phyloP scores from a whole-genome alignment of 2,113 vertebrate genomes.

The Passer domesticus region DNA sequence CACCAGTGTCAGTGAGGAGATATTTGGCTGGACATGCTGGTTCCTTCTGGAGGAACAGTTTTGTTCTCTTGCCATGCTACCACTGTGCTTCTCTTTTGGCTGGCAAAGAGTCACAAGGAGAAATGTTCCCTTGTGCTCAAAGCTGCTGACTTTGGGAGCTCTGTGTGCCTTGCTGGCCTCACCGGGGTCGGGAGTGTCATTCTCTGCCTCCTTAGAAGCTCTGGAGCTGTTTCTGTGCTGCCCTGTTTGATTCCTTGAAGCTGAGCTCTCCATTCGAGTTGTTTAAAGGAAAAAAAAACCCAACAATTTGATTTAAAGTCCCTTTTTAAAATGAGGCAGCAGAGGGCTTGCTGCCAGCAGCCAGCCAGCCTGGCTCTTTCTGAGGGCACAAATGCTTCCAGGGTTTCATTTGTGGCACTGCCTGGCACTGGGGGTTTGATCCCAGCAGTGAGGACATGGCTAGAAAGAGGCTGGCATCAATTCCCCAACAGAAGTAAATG shows the following conservation, averaged over 20 bases:
- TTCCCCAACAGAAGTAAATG: neutral
- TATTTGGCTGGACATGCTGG: neutral
- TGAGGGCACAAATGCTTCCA: neutral
- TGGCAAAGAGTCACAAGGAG: neutral
- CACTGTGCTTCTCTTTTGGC: neutral
- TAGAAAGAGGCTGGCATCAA: neutral
- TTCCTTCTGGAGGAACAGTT: neutral
- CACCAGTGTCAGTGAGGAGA: neutral
- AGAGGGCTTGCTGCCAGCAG: neutral
- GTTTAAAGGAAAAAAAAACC: neutral
- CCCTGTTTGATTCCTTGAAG: constrained; percentile 1
- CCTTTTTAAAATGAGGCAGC: neutral
- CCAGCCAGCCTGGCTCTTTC: neutral
- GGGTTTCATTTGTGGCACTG: neutral
- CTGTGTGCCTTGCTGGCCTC: neutral
- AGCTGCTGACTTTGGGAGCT: accelerated
- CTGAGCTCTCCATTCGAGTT: neutral
- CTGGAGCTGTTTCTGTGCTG: neutral
- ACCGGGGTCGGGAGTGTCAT: neutral
- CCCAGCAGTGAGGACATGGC: neutral
- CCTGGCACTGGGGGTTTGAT: neutral
- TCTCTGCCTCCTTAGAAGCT: neutral
- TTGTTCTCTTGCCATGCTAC: neutral
- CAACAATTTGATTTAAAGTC: neutral
- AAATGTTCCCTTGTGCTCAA: neutral